Base-by-base conservation (phyloP, 1,140 invertebrate species). In the Batillaria attramentaria region DNA sequence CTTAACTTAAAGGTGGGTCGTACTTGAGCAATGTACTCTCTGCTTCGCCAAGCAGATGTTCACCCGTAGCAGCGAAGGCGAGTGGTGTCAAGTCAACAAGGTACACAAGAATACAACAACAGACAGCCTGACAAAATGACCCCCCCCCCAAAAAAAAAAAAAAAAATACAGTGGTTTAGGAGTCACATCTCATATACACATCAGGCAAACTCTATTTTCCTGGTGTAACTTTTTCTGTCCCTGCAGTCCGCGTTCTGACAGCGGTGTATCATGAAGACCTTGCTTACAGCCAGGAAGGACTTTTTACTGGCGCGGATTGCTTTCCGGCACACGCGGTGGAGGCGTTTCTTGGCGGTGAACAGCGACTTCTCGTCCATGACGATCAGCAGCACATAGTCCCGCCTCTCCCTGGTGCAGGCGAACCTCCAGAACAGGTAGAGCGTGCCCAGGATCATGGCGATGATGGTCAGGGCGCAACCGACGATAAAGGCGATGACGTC, bases 401-500 rank as follows among this genome's bases (percentile, higher is more conserved):
- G 50, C 35, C 54, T 60, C 33, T 62, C 37, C 35, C 57, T 28
- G 24, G 54, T 60, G 57, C 73, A 75, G 3, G 42, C 0, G n/a
- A 62, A 50, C 37, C 73, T 39, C 37, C 37, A 62, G 35, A 62
- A 28, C 3, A 75, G 18, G 35, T 41, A 28, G 35, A 65, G 54
- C 35, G 54, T 16, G 2, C 31, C 54, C 35, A 57, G 16, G 57
- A 75, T 62, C 16, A 75, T 20, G 24, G 54, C 54, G 35, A 62
- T 1, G 54, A 37, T 16, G 16, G 39, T 31, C 31, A 75, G 39
- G 37, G 41, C 60, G 57, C 73, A 75, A 18, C 54, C 42, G 2
- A 75, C 31, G 13, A 84, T 31, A 42, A 84, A 81, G 8, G 78
- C 78, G 16, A 77, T 77, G 20, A 86, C 77, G 72, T 88, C 87